Evolutionary conservation across 2,113 vertebrate species (phyloP).

Genomic region (Sialia sialis): DNA sequence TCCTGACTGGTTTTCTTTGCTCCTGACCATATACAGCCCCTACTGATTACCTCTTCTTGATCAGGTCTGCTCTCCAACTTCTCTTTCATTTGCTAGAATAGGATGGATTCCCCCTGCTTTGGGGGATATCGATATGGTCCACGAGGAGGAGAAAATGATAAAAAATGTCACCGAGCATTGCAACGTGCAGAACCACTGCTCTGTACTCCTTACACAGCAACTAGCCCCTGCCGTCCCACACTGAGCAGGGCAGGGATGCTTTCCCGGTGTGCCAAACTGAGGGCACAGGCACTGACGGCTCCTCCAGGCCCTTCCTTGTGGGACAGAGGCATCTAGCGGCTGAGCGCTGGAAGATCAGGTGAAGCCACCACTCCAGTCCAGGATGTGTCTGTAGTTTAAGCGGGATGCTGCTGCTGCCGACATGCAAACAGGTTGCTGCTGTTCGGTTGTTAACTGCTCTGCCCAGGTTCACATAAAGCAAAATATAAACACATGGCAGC

Average conservation of each 20-base stretch:
- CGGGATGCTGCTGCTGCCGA: neutral
- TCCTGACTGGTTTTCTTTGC: neutral
- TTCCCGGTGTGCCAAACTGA: neutral
- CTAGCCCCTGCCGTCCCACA: rapidly evolving
- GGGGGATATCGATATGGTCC: rapidly evolving
- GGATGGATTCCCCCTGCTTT: neutral
- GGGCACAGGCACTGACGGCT: neutral
- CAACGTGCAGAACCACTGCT: neutral
- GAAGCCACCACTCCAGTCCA: neutral
- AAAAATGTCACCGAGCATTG: neutral
- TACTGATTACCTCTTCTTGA: neutral
- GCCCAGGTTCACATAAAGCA: neutral
- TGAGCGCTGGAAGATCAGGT: neutral
- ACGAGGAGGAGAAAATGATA: neutral
- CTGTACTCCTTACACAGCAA: neutral
- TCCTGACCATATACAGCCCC: neutral
- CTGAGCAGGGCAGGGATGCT: rapidly evolving
- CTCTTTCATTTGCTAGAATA: neutral
- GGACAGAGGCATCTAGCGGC: constrained; percentile 23
- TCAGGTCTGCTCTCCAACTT: neutral
- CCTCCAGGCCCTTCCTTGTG: neutral
- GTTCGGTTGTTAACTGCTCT: neutral
- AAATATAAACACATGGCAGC: neutral
- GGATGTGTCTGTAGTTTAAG: rapidly evolving
- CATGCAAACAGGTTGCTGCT: neutral